Evolutionary conservation across 2,113 vertebrate genomes (phyloP), one percentile per base, ranked within the genome.

Genomic region (Corvus moneduloides): DNA sequence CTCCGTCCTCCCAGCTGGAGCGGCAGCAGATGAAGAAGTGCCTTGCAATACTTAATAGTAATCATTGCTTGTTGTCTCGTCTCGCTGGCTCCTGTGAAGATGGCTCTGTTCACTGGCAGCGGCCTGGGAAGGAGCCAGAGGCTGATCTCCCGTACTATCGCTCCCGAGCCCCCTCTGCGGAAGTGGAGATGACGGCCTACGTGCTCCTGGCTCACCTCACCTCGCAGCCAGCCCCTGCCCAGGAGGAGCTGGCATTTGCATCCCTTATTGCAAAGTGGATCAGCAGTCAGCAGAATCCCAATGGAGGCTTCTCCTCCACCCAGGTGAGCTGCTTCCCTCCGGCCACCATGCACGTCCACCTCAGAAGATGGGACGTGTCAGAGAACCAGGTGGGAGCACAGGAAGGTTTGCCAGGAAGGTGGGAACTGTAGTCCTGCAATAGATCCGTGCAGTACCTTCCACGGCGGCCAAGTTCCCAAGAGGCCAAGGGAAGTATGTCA

Each of bases 291-390:
- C 98, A 98, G 96, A 98, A 98, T 32, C 85, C 98, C 26, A 96
- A 6, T 0, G 98, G 98, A 4, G 98, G 98, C 37, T 98, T 98
- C 95, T 96, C 98, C 23, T 98, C 98, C 41, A 98, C 98, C 16
- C 98, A 98, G 98, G 98, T 98, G 24, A 90, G 92, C 71, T 16
- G 22, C 62, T 83, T 44, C 49, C 72, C 37, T 64, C 84, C 2
- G 4, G 43, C 3, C 2, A 9, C 55, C 30, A n/a, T 43, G 2
- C 26, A 3, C 23, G 5, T 6, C 28, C 0, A 1, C 1, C 32
- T 14, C 62, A 28, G 21, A 10, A 26, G 49, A 10, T 7, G 14
- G 49, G 7, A n/a, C 12, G 2, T 13, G 78, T 7, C 28, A 15
- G 32, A 33, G 61, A 26, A 24, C 13, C 46, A 4, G 26, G 7